Conservation (phyloP, 53 echinoderm and acorn worm genomes). For the Echinometra lucunter region DNA sequence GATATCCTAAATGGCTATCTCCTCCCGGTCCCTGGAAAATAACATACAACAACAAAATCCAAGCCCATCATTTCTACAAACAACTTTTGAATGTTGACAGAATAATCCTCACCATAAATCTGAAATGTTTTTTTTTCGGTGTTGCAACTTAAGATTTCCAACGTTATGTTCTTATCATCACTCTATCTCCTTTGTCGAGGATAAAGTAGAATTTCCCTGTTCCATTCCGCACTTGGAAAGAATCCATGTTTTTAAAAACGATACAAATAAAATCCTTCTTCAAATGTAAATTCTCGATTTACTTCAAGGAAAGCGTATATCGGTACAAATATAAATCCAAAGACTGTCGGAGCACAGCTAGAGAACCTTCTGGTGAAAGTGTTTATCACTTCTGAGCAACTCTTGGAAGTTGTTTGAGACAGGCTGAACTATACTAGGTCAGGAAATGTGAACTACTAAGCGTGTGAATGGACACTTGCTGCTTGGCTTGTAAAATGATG, state of each 20-base stretch:
- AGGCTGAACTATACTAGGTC: not conserved
- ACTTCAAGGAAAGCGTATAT: not conserved
- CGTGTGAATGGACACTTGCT: conserved; percentile 58
- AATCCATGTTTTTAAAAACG: conserved; percentile 22
- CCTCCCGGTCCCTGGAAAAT: not conserved
- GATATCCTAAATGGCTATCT: not conserved
- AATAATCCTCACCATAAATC: not conserved
- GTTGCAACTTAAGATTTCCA: not conserved
- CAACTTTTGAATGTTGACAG: conserved; percentile 9
- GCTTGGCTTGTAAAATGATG: conserved; percentile 52
- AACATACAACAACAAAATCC: not conserved
- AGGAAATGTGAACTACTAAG: conserved; percentile 53
- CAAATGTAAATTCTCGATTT: not conserved
- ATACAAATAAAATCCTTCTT: not conserved
- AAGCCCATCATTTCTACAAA: not conserved
- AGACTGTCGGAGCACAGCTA: not conserved
- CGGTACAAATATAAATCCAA: not conserved
- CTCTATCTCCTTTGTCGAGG: not conserved
- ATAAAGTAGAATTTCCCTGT: conserved; percentile 44
- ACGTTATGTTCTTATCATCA: not conserved
- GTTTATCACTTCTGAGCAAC: not conserved
- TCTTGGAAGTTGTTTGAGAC: not conserved
- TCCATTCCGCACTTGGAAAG: conserved; percentile 14
- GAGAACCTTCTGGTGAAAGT: not conserved
- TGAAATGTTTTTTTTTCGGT: conserved; percentile 40